Base-by-base conservation (phyloP, 1,140 invertebrate species). In the Episyrphus balteatus region DNA sequence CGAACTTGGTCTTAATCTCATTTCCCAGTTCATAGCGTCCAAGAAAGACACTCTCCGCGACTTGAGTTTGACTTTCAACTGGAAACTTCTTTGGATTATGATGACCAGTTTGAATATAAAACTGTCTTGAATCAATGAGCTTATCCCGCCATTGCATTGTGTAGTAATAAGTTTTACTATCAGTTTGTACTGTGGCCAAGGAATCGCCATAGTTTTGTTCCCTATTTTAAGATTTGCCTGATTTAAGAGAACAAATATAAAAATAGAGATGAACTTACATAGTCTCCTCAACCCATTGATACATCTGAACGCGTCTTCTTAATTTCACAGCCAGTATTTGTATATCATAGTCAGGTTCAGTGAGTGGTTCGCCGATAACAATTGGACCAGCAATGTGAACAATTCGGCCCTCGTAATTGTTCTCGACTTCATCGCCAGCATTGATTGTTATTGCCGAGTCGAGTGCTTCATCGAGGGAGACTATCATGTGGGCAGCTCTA, bases 201-300 rank as follows among this genome's bases (percentile, higher is more conserved):
- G 55, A 66, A 12, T 70, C 62, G 9, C 60, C 65, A 55, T 59
- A 73, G 43, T 68, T 57, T 10, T 57, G 51, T 40, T 68, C 61
- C 0, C 66, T 69, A 44, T 5, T 42, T 50, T 31, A 49, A 32
- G 17, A 11, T 31, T 14, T 13, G 5, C 6, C 11, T 7, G 5
- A 15, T 17, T 11, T 21, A 34, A 43, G 11, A 38, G 44, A 38
- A 26, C 26, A 42, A 21, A 46, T 34, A 37, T 45, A 45, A 37
- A 5, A 13, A 1, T 10, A 36, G 10, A 7, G 31, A 40, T 40
- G 8, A 14, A 34, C 59, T 48, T 55, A 61, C 47, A 62, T 50
- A 18, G 78, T 70, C 56, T 89, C 84, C 60, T 93, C 88, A 39
- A 90, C 76, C 89, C 89, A 93, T 61, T 93, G 90, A 62, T 84